Percentiles rank a stretch among this genome's conserved stretches.
Conservation (phyloP, 2,888 invertebrate genomes). For the Selenia dentaria region DNA sequence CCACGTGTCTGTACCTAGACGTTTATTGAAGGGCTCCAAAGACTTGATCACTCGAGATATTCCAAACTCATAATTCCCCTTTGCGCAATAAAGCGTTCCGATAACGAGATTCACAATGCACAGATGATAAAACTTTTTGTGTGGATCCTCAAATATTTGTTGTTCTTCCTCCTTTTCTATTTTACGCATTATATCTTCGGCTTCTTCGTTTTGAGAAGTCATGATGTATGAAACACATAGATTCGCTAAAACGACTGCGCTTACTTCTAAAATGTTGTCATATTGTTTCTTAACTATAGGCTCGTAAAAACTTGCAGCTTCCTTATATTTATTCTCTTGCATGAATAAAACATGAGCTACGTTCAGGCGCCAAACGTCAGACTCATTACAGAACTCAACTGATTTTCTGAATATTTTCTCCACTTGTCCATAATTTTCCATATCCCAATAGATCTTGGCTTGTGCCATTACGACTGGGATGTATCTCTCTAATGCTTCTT, state of each 20-base stretch:
- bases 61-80: constrained; percentile 99
- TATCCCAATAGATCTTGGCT: constrained; percentile 99
- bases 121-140: constrained; percentile 96
- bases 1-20: constrained; percentile 99
- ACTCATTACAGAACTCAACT: constrained; percentile 98
- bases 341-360: constrained; percentile 99
- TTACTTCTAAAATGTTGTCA: constrained; percentile 96
- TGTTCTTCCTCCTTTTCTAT: constrained; percentile 99
- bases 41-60: constrained; percentile 99
- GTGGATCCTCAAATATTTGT: constrained; percentile 95
- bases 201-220: constrained; percentile 99
- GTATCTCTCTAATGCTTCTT: constrained; percentile 95
- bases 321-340: constrained; percentile 99
- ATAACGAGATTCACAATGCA: constrained; percentile 99
- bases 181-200: constrained; percentile 99
- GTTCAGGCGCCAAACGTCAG: constrained; percentile 98
- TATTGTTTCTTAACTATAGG: constrained; percentile 98
- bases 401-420: constrained; percentile 98
- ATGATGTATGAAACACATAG: constrained; percentile 99
- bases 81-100: constrained; percentile 98
- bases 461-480: constrained; percentile 99
- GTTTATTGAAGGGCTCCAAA: constrained; percentile 96
- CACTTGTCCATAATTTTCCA: constrained; percentile 97
- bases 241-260: constrained; percentile 99
- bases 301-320: constrained; percentile 98